Evolutionary conservation across 2,113 vertebrate species (phyloP), one percentile per base, ranked within the genome.

Genomic region (Sinosuthora webbiana): DNA sequence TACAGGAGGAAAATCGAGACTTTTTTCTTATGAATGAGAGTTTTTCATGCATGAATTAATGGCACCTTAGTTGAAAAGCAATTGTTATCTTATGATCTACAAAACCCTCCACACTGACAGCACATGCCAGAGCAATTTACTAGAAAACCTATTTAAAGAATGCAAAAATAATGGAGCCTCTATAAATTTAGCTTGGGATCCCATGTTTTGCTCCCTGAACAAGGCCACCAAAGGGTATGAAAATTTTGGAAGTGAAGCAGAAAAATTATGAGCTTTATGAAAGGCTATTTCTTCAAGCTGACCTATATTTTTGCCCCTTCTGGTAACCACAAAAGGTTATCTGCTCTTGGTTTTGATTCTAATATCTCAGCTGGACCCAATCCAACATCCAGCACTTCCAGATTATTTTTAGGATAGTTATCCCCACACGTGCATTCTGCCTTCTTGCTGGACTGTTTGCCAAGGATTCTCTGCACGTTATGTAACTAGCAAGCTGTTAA

Each of bases 401-500:
- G 10, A 85, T 30, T 62, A 62, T n/a, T 62, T 47, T 50, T n/a
- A 77, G 64, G 80, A 80, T 24, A 74, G 67, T 49, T 88, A 28
- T 85, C 28, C 90, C 57, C 70, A 85, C 10, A 1, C 1, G 0
- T 25, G 57, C 25, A 56, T 82, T 85, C 53, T 93, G 81, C 71
- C 82, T 93, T 74, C 67, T 90, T 65, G 50, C 59, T 77, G 92
- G 67, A 33, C 86, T 74, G 42, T 92, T 74, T 86, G 88, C 42
- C 90, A 94, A 94, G 63, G 71, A 93, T 86, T 86, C 92, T 62
- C 59, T 83, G 47, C n/a, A 30, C 65, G 67, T 93, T 89, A 90
- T 30, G 20, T 90, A 97, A 96, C 90, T 44, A 81, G 59, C 89
- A 93, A 96, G 90, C 64, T 95, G 86, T 63, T 74, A 92, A 20